Base-by-base conservation (phyloP, 1,140 invertebrate genomes). In the Amphibalanus amphitrite region DNA sequence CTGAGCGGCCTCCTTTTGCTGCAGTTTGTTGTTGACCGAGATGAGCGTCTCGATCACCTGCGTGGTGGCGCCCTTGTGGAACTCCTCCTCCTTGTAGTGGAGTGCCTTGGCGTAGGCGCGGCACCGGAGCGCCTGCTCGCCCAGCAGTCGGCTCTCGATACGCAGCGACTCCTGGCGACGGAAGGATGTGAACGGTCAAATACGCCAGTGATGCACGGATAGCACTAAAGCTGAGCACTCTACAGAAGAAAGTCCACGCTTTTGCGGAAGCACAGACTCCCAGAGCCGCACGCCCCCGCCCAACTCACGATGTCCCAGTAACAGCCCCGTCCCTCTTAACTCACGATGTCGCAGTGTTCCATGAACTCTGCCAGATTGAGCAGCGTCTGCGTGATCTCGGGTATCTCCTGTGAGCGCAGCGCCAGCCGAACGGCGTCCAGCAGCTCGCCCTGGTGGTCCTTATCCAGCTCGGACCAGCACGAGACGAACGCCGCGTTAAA, bases 401-500 rank as follows among this genome's bases (percentile, higher is more conserved):
- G 92, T 69, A 97, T 86, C 78, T 98, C 94, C 23, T 95, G 93
- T 0, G 93, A 90, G 69, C 88, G 89, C 0, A 99, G 79, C 0
- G 95, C 95, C 79, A 95, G 88, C 76, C 95, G 88, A 0, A 99
- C 79, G 13, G 89, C 92, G 69, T 87, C 83, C 4, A 97, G 90
- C 0, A 99, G 81, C 78, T 98, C 93, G 69, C 88, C 84, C 76
- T 95, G 91, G 67, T 92, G 87, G 0, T 84, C 81, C 33, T 89
- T 87, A 69, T 87, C 89, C 1, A 99, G 80, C 81, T 99, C 94
- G 0, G 93, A 93, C 97, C 97, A 99, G 79, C 96, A 98, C 0
- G 95, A 97, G 3, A 99, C 93, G 81, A 99, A 99, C 0, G 97
- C 94, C 0, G 96, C 95, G 81, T 99, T 99, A 78, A 99, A 99